Evolutionary conservation across 2,797 vertebrate genomes (phyloP).

Genomic region (Stomatorhinus walkeri): DNA sequence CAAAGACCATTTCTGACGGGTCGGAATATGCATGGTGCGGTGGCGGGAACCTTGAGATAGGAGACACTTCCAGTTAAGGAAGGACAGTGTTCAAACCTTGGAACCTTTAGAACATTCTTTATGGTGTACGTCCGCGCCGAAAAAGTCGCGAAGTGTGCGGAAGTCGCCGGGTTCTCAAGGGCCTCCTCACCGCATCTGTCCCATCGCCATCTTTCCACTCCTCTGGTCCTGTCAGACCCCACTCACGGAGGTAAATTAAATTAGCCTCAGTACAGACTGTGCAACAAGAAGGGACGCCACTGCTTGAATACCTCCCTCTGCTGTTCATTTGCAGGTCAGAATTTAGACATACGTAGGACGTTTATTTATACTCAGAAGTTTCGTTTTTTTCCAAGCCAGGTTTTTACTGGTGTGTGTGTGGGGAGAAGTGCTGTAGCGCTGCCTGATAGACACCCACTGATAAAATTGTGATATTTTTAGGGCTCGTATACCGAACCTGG

Average conservation of each 20-base stretch:
- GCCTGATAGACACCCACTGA: not conserved
- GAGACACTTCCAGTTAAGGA: not conserved
- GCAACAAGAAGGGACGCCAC: not conserved
- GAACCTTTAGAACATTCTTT: not conserved
- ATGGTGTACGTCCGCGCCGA: not conserved
- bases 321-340: not conserved
- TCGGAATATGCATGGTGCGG: not conserved
- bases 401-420: not conserved
- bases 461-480: constrained; percentile 5
- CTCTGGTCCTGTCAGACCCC: not conserved
- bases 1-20: not conserved
- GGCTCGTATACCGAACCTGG: not conserved
- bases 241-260: not conserved
- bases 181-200: not conserved
- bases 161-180: not conserved
- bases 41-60: not conserved
- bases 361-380: not conserved
- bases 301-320: not conserved
- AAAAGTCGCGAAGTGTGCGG: not conserved
- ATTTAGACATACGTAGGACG: not conserved
- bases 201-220: not conserved
- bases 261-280: not conserved
- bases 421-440: not conserved
- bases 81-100: not conserved
- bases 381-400: not conserved